Evolutionary conservation across 1,140 invertebrate genomes (phyloP), one percentile per base, ranked within the genome.

Genomic region (Lasaia peninsularis): DNA sequence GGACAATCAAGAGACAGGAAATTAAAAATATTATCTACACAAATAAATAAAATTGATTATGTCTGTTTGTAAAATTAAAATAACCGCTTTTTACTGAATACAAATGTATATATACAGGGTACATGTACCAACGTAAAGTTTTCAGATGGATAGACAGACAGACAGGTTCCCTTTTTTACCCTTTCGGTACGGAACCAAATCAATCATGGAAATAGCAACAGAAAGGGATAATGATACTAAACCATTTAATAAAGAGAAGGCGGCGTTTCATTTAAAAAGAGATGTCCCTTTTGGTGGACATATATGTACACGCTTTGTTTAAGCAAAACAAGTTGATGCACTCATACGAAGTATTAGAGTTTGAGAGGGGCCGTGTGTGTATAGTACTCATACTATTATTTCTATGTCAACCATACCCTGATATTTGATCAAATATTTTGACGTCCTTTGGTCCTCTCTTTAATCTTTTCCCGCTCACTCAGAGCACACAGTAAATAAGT

Each of bases 391-490:
- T 40, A 14, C 37, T 40, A 40, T 40, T 40, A 40, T 40, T 40
- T 40, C 37, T 40, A 40, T 16, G 37, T 40, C 37, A 40, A 40
- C 37, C 37, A 16, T 16, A 40, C 37, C 37, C 37, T 40, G 37
- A 40, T 40, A 40, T 40, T 40, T 40, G 35, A 40, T 40, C 35
- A 40, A 40, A 40, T 40, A 40, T 40, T 40, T 40, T 40, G 35
- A 40, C 35, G 35, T 40, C 35, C 35, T 40, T 40, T 40, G 12
- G 35, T 40, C 35, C 35, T 40, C 35, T 12, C 35, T 40, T 40
- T 40, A 14, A 40, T 40, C 14, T 40, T 40, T 18, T 40, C 1
- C 35, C 37, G 37, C 37, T 44, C 37, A 44, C 37, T 44, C 18
- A 44, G 16, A 44, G 37, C 10, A 44, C 37, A 44, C 37, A 44